Percentiles rank a stretch among this genome's conserved stretches.
phyloP scores from a whole-genome alignment of 2,888 invertebrate genomes.

The Tipula confusa region DNA sequence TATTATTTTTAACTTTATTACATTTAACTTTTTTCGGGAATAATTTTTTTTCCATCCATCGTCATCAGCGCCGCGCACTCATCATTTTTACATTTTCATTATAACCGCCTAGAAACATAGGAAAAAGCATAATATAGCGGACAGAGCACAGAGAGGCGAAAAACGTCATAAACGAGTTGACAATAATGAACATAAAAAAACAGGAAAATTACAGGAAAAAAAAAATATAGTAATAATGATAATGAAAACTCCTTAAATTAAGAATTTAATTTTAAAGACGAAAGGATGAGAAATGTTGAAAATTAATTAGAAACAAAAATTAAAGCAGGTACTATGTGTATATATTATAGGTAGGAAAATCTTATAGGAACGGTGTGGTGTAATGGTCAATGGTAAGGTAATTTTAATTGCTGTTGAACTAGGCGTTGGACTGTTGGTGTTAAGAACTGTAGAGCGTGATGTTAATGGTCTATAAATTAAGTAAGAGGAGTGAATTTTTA shows the following conservation, averaged over 20 bases:
- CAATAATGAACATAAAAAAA: slow-evolving; percentile 13
- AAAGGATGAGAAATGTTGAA: slow-evolving; percentile 4
- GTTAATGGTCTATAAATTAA: background rate
- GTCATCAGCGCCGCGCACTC: background rate
- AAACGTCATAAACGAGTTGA: background rate
- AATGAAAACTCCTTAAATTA: slow-evolving; percentile 25
- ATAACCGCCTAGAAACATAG: background rate
- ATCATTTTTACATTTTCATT: slow-evolving; percentile 16
- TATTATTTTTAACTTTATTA: slow-evolving; percentile 25
- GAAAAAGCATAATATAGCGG: background rate
- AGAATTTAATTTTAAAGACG: background rate
- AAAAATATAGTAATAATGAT: slow-evolving; percentile 8
- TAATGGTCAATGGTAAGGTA: background rate
- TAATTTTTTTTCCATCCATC: background rate
- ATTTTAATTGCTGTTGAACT: background rate
- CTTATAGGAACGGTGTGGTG: background rate
- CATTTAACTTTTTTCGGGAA: slow-evolving; percentile 4
- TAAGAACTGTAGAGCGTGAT: background rate
- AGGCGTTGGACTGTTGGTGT: background rate
- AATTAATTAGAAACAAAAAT: slow-evolving; percentile 14
- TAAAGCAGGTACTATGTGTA: background rate
- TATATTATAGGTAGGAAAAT: background rate
- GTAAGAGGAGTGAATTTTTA: background rate
- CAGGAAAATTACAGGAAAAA: background rate
- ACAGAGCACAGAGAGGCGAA: background rate